phyloP scores from a whole-genome alignment of 2,888 invertebrate species.

The Trachelus troglodyta region DNA sequence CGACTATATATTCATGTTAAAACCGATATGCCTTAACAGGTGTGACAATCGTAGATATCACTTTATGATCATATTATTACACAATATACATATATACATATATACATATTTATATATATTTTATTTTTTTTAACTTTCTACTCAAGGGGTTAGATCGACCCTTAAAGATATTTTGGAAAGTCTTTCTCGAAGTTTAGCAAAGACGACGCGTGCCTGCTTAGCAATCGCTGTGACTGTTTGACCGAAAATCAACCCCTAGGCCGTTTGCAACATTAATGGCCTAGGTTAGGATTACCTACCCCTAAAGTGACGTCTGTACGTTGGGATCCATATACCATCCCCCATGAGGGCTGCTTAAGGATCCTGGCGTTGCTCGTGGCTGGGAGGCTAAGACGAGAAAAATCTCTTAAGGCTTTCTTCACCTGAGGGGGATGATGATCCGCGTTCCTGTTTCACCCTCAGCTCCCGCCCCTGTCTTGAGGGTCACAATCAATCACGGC shows the following conservation, averaged over 20 bases:
- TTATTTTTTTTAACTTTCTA: not conserved
- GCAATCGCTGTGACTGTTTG: not conserved
- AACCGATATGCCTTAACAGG: not conserved
- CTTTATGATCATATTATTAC: not conserved
- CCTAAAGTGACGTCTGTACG: not conserved
- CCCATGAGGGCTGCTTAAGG: not conserved
- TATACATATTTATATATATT: too few species aligned
- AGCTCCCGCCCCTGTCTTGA: conserved; percentile 8
- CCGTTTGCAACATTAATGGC: not conserved
- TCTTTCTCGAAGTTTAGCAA: not conserved
- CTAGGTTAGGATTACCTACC: not conserved
- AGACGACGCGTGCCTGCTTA: not conserved
- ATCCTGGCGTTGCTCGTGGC: not conserved
- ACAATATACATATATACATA: too few species aligned
- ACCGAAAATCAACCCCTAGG: not conserved
- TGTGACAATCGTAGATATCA: not conserved
- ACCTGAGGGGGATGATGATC: not conserved
- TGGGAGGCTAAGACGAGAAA: not conserved
- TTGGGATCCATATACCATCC: not conserved
- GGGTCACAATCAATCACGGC: conserved; percentile 22
- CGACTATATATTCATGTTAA: too few species aligned
- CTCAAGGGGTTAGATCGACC: not conserved
- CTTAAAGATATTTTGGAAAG: not conserved
- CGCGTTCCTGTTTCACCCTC: conserved; percentile 4
- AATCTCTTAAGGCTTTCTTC: not conserved